A percentile compares a stretch with the other conserved stretches of the same genome.
phyloP scores from a whole-genome alignment of 2,888 invertebrate genomes.

The Thelaira solivaga region DNA sequence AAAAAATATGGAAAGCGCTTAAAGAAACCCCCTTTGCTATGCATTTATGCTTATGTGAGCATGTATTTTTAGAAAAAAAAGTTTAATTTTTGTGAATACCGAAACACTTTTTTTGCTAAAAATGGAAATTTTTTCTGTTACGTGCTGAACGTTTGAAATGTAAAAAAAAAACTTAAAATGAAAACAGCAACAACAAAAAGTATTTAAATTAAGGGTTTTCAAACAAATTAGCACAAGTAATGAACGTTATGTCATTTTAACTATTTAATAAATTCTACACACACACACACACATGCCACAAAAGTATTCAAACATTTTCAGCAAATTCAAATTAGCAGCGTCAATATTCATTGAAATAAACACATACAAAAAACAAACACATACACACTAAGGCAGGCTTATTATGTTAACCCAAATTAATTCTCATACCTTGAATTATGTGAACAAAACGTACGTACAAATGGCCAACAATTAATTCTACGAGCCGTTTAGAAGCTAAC shows the following conservation, averaged over 20 bases:
- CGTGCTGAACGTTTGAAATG: conserved; percentile 52
- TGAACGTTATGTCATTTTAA: conserved; percentile 41
- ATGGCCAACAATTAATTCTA: conserved; percentile 38
- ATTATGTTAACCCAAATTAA: conserved; percentile 52
- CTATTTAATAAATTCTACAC: conserved; percentile 4
- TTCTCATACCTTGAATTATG: conserved; percentile 57
- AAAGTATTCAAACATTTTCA: background rate
- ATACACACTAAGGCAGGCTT: background rate
- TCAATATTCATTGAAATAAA: background rate
- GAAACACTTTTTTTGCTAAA: background rate
- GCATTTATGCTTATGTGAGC: background rate
- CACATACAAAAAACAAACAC: background rate
- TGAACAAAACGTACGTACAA: conserved; percentile 29
- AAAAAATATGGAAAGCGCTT: too few relatives aligned
- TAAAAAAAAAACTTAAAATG: conserved; percentile 6
- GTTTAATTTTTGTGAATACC: background rate
- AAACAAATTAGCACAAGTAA: conserved; percentile 26
- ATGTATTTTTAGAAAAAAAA: background rate
- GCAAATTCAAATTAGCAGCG: background rate
- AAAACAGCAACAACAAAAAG: background rate
- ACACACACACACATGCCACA: background rate
- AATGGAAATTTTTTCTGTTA: conserved; percentile 34
- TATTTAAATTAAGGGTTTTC: conserved; percentile 39
- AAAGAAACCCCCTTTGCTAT: too few relatives aligned
- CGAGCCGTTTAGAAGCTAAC: conserved; percentile 21